phyloP scores from a whole-genome alignment of 2,888 invertebrate genomes.

The Callyntrura guangdongensis region DNA sequence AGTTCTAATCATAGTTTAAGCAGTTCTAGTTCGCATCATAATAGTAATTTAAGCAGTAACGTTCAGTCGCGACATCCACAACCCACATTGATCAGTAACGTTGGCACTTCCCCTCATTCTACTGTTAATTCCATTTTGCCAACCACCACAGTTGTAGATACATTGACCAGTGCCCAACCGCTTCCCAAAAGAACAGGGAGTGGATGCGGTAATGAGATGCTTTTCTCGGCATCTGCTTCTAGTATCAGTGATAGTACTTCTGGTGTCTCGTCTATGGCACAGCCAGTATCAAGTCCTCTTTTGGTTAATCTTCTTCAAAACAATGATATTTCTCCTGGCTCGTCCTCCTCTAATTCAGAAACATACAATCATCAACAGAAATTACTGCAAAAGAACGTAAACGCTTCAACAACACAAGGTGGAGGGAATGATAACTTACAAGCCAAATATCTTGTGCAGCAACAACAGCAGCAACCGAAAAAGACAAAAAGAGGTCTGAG shows the following conservation, averaged over 20 bases:
- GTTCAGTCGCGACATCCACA: conserved; percentile 63
- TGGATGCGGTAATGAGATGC: conserved; percentile 41
- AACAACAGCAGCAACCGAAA: conserved; percentile 74
- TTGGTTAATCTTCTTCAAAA: conserved; percentile 97
- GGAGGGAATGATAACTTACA: conserved; percentile 76
- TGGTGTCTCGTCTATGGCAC: conserved; percentile 86
- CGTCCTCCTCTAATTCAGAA: conserved; percentile 84
- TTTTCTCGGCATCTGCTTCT: conserved; percentile 19
- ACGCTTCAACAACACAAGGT: conserved; percentile 40
- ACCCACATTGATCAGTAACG: conserved; percentile 19
- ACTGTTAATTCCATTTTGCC: conserved; percentile 54
- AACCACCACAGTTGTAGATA: conserved; percentile 49
- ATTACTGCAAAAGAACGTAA: conserved; percentile 37
- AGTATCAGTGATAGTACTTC: conserved; percentile 83
- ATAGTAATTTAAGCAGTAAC: conserved; percentile 35
- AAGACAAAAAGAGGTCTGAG: conserved; percentile 79
- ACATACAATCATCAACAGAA: conserved; percentile 82
- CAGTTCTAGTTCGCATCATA: conserved; percentile 62
- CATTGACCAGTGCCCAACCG: conserved; percentile 23
- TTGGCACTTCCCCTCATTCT: not conserved
- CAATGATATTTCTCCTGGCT: conserved; percentile 87
- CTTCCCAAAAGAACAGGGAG: conserved; percentile 9
- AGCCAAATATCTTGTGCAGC: conserved; percentile 80
- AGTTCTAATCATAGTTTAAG: conserved; percentile 73
- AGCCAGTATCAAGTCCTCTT: conserved; percentile 94